Base-by-base conservation (phyloP, 2,888 invertebrate species). In the Lomographa bimaculata region DNA sequence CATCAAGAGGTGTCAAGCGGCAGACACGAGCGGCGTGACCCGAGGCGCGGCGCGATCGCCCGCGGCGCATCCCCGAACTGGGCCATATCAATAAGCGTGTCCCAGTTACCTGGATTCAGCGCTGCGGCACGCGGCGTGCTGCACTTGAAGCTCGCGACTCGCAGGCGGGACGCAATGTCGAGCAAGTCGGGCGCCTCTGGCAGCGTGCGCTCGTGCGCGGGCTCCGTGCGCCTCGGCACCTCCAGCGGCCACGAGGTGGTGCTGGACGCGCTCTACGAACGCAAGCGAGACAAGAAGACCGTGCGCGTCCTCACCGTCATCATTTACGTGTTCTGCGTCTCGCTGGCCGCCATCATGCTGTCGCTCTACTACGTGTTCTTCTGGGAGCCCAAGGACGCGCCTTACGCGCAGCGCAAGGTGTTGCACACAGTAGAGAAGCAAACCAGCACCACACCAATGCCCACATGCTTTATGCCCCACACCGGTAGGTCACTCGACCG, bases 341-440 rank as follows among this genome's bases (percentile, higher is more conserved):
- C 97, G 24, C 90, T 97, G 68, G 97, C 97, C 8, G 98, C 97
- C 32, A 97, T 97, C 65, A 95, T 97, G 90, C 91, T 98, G 53
- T 97, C 97, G 6, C 91, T 97, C 32, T 98, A 98, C 90, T 98
- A 98, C 90, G 94, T 96, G 63, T 95, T 97, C 86, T 92, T 98
- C 76, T 98, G 98, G 97, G 94, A 96, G 80, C 97, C 97, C 8
- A 93, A 86, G 80, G 89, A 86, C 65, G 82, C 87, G 72, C 86
- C 82, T 37, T 82, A 86, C 64, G 82, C 82, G 71, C 84, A 85
- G 70, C 82, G 83, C 76, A 86, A 86, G 87, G 87, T 86, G 81
- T 73, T 82, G 71, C 81, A 83, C 78, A 82, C 73, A 65, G 82
- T 86, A 79, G 80, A 82, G 75, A 78, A 76, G 82, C 81, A 76